phyloP scores from a whole-genome alignment of 2,888 invertebrate genomes.

The Camponotus fellah region DNA sequence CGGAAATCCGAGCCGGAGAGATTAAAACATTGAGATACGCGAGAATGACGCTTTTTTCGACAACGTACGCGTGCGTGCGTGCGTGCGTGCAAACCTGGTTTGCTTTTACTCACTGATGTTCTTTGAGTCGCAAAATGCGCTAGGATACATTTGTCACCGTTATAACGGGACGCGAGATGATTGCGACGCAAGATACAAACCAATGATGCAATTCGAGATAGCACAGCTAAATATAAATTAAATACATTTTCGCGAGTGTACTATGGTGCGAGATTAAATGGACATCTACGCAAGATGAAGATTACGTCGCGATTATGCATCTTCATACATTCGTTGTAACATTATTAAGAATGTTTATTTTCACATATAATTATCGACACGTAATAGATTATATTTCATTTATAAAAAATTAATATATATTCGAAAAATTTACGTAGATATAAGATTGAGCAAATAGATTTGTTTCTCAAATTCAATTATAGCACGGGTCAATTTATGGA shows the following conservation, averaged over 20 bases:
- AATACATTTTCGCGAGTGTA: slow-evolving; percentile 11
- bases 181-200: not conserved
- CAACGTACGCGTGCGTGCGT: not conserved
- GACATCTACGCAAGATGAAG: slow-evolving; percentile 10
- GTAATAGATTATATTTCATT: not conserved
- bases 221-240: not conserved
- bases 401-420: not conserved
- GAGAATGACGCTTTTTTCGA: slow-evolving; percentile 53
- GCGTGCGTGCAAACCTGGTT: slow-evolving; percentile 9
- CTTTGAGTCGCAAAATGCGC: slow-evolving; percentile 24
- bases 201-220: slow-evolving; percentile 20
- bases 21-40: slow-evolving; percentile 65
- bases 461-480: slow-evolving; percentile 63
- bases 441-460: slow-evolving; percentile 24
- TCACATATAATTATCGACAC: not conserved
- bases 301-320: not conserved
- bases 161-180: not conserved
- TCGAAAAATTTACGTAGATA: not conserved
- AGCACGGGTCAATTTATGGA: slow-evolving; percentile 75
- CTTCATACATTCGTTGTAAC: not conserved
- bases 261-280: slow-evolving; percentile 8
- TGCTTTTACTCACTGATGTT: not conserved
- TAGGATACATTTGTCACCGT: slow-evolving; percentile 1
- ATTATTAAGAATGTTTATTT: slow-evolving; percentile 12
- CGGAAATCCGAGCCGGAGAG: slow-evolving; percentile 70